Evolutionary conservation across 2,113 vertebrate species (phyloP), one percentile per base, ranked within the genome.

Genomic region (Actenoides hombroni): DNA sequence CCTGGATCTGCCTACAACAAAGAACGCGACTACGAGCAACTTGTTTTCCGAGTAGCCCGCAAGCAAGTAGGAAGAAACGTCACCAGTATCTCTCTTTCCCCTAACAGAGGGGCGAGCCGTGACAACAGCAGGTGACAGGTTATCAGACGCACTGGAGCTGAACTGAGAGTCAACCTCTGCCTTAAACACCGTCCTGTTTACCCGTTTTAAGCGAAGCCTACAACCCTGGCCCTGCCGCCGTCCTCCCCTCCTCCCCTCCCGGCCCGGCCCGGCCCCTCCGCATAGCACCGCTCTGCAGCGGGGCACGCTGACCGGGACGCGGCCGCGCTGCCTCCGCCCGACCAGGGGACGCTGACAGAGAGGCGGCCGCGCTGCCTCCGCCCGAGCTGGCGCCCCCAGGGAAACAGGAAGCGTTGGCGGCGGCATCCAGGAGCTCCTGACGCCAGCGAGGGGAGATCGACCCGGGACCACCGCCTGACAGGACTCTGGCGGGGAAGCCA

Each of bases 121-220:
- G 65, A n/a, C 35, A 53, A 3, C 44, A 10, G 51, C 59, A 5
- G 29, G 13, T 13, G 37, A 63, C 11, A 37, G 16, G 13, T n/a
- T 19, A 5, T 0, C 37, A 15, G 31, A 14, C 14, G 5, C 28
- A 20, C 1, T 0, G 42, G 31, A 6, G 6, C 57, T 21, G 11
- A 40, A 7, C 54, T 19, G 26, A 33, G 56, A 33, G 16, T 2
- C 15, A 12, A 8, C 1, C 29, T 19, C 3, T 4, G 23, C 56
- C 26, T 28, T 0, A 7, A 21, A 86, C 84, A 25, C 42, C 16
- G n/a, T 4, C n/a, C 25, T 4, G 24, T 37, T 14, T 14, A 3
- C 0, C 5, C 6, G 4, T 4, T 10, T 4, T 4, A 9, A 26
- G 54, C 21, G 0, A 14, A 49, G 15, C 21, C 20, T 3, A 5